Conservation (phyloP, 2,797 vertebrate species). For the Mycteria americana region DNA sequence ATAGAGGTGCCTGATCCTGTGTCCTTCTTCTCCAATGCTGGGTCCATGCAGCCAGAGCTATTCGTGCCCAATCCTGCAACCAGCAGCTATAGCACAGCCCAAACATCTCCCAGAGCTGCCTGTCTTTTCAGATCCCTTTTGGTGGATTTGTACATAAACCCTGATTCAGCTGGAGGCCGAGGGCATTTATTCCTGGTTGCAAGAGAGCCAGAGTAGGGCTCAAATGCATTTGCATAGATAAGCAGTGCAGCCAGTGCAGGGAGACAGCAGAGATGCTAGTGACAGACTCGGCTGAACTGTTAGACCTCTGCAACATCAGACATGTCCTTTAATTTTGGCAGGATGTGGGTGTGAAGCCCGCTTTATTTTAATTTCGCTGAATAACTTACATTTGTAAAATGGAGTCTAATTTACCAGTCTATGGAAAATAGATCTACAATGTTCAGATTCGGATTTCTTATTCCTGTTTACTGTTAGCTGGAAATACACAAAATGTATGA, state of each 20-base stretch:
- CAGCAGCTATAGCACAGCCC: background rate
- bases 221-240: background rate
- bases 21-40: background rate
- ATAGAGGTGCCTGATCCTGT: background rate
- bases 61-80: background rate
- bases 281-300: background rate
- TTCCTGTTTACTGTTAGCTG: background rate
- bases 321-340: background rate
- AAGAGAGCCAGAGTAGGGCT: background rate
- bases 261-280: background rate
- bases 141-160: background rate
- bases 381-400: background rate
- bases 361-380: background rate
- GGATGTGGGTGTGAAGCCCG: background rate
- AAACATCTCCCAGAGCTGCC: background rate
- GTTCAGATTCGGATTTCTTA: background rate
- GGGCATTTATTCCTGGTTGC: background rate
- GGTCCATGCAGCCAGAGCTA: rapidly evolving
- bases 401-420: background rate
- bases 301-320: background rate
- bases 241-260: background rate
- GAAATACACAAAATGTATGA: background rate
- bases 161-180: background rate
- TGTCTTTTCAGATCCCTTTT: background rate
- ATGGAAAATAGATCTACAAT: background rate